These are phyloP conservation scores for Ruditapes philippinarum DNA, from an alignment of 1,140 invertebrate species.

Conservation along the genomic window DNA sequence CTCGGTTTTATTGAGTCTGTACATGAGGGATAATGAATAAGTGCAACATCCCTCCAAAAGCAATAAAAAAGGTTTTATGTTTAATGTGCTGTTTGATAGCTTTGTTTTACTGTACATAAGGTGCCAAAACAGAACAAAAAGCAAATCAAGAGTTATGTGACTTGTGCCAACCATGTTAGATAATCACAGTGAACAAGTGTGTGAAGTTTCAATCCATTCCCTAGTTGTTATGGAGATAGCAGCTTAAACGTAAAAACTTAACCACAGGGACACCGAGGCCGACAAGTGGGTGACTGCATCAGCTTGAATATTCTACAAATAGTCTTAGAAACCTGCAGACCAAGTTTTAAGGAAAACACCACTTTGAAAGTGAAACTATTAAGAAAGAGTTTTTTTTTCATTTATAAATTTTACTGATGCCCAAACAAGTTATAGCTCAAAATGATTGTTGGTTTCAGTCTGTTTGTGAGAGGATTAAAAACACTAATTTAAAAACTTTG, in stretches of 20 bases:
- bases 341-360: slow-evolving; percentile 11
- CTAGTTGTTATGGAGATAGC: too few species aligned
- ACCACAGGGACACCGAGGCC: too few species aligned
- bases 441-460: background rate
- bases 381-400: background rate
- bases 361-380: background rate
- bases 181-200: too few species aligned
- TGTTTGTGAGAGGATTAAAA: background rate
- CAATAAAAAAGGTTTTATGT: slow-evolving; percentile 4
- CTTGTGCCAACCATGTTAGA: too few species aligned
- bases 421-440: background rate
- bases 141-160: too few species aligned
- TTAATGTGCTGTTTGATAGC: slow-evolving; percentile 14
- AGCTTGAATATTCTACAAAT: slow-evolving; percentile 37
- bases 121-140: slow-evolving; percentile 3
- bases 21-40: too few species aligned
- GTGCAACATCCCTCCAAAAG: background rate
- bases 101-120: slow-evolving; percentile 15
- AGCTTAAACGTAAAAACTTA: too few species aligned
- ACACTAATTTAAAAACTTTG: slow-evolving; percentile 1
- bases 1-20: too few species aligned
- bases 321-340: slow-evolving; percentile 45
- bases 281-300: too few species aligned
- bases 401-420: background rate
- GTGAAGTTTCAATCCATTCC: too few species aligned